A percentile compares a stretch with the other conserved stretches of the same genome.
phyloP scores from a whole-genome alignment of 1,140 invertebrate genomes.

The Protaetia brevitarsis region DNA sequence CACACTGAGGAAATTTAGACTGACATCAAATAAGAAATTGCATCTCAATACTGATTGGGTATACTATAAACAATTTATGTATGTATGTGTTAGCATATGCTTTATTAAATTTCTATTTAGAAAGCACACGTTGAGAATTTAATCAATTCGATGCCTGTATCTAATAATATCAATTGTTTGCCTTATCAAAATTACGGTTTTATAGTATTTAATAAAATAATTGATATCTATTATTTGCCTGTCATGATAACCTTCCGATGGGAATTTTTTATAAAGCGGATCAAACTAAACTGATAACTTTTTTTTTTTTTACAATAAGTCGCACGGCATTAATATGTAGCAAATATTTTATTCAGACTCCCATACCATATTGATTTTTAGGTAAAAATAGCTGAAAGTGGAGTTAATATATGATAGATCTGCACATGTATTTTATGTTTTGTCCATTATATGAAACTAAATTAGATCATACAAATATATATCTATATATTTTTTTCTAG shows the following conservation, averaged over 20 bases:
- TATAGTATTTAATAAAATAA: slow-evolving; percentile 19
- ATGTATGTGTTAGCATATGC: background rate
- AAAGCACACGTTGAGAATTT: background rate
- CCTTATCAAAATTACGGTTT: slow-evolving; percentile 9
- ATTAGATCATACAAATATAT: no score
- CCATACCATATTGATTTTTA: background rate
- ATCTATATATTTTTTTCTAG: no score
- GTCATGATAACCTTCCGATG: background rate
- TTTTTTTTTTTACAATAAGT: slow-evolving; percentile 13
- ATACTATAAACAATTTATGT: background rate
- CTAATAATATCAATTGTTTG: background rate
- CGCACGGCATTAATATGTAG: background rate
- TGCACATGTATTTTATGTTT: no score
- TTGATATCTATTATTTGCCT: slow-evolving; percentile 17
- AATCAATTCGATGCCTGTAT: background rate
- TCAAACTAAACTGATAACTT: slow-evolving; percentile 7
- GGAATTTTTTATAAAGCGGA: slow-evolving; percentile 13
- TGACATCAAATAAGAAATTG: no score
- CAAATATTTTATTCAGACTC: slow-evolving; percentile 15
- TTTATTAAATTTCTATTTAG: slow-evolving; percentile 8
- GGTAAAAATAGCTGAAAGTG: background rate
- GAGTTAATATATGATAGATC: no score
- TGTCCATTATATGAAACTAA: no score
- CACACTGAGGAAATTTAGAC: no score
- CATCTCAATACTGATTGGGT: no score